A percentile compares a stretch with the other conserved stretches of the same genome.
phyloP scores from a whole-genome alignment of 2,888 invertebrate species.

The Busseola fusca region DNA sequence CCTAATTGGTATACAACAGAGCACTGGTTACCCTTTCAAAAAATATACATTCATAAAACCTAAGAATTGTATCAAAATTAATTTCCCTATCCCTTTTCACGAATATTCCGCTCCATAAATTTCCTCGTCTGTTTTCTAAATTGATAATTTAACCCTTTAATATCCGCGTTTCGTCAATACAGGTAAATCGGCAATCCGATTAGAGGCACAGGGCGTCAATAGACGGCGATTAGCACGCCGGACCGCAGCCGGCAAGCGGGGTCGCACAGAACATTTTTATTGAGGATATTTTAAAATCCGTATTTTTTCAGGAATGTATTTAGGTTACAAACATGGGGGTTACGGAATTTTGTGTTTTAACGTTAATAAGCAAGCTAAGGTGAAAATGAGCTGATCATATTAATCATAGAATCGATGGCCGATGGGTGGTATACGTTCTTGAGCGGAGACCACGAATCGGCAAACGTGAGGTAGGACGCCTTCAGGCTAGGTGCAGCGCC shows the following conservation, averaged over 20 bases:
- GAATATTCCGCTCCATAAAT: constrained; percentile 20
- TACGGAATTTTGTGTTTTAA: neutral
- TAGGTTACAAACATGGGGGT: neutral
- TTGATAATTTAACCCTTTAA: constrained; percentile 46
- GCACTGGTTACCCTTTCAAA: constrained; percentile 11
- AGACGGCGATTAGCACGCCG: constrained; percentile 59
- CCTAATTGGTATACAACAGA: constrained; percentile 4
- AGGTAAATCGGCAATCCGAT: constrained; percentile 70
- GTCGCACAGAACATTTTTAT: constrained; percentile 16
- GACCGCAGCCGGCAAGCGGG: neutral
- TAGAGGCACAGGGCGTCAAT: constrained; percentile 69
- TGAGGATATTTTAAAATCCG: neutral
- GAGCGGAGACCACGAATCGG: too few relatives aligned
- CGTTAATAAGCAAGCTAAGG: neutral
- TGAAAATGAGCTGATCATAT: neutral
- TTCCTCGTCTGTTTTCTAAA: constrained; percentile 22
- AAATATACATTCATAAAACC: constrained; percentile 6
- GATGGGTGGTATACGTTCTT: too few relatives aligned
- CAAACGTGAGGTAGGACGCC: neutral
- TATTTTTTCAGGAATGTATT: neutral
- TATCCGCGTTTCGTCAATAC: constrained; percentile 58
- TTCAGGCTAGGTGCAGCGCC: neutral
- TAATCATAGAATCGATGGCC: too few relatives aligned
- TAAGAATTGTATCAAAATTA: constrained; percentile 30
- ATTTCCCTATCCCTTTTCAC: constrained; percentile 30